phyloP scores from a whole-genome alignment of 2,797 vertebrate species.

The Ctenochaetus hawaiiensis region DNA sequence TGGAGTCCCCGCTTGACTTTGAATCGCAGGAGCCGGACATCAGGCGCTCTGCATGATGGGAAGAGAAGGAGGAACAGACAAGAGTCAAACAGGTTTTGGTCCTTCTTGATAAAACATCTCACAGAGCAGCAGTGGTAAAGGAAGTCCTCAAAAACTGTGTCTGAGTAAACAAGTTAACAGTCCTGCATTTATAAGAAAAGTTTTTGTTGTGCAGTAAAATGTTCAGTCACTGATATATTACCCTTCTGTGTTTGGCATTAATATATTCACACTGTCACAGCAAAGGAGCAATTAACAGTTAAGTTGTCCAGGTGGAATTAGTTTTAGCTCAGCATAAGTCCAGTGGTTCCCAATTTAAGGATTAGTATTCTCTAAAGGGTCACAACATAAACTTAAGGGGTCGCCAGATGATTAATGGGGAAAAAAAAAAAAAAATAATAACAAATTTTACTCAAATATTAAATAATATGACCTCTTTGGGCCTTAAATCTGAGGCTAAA shows the following conservation, averaged over 20 bases:
- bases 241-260: not conserved
- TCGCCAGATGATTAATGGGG: not conserved
- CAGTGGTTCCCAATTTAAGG: not conserved
- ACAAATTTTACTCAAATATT: not conserved
- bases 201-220: not conserved
- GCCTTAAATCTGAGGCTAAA: not conserved
- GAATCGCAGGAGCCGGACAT: constrained; percentile 87
- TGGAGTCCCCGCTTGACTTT: constrained; percentile 90
- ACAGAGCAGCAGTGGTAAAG: not conserved
- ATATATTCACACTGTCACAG: not conserved
- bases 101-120: not conserved
- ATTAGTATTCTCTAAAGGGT: not conserved
- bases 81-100: not conserved
- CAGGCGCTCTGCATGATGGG: constrained; percentile 81
- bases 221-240: not conserved
- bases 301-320: not conserved
- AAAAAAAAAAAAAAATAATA: not conserved
- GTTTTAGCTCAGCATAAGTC: not conserved
- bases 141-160: too few species aligned
- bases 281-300: not conserved
- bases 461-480: not conserved
- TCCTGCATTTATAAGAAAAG: not conserved
- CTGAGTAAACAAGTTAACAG: not conserved
- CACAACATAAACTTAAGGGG: not conserved
- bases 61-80: not conserved